phyloP scores from a whole-genome alignment of 1,140 invertebrate species.

The Portunus trituberculatus region DNA sequence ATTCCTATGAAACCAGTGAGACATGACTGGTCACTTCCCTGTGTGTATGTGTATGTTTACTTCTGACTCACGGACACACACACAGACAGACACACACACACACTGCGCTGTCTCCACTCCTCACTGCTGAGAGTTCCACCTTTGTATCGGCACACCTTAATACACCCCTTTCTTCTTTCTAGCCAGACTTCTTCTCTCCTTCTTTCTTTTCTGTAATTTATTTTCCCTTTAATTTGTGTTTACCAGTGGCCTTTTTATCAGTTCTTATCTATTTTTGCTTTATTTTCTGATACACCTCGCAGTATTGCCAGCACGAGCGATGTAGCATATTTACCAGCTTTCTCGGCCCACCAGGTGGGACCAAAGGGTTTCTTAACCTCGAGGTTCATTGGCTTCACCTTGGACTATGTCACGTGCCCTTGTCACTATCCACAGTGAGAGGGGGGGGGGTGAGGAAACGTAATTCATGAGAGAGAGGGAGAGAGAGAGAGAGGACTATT shows the following conservation, averaged over 20 bases:
- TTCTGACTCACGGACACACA: background rate
- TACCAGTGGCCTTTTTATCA: too few species aligned
- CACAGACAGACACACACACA: too few species aligned
- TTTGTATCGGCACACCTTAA: background rate
- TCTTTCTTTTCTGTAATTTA: too few species aligned
- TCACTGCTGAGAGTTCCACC: background rate
- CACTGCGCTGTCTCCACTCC: background rate
- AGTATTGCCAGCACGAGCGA: background rate
- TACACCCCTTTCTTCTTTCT: background rate
- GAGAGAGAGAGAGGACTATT: background rate
- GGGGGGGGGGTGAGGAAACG: too few species aligned
- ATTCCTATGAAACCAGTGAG: conserved; percentile 89
- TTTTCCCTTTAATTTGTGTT: too few species aligned
- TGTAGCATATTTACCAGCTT: background rate
- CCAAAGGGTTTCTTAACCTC: background rate
- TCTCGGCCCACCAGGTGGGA: background rate
- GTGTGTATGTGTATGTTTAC: too few species aligned
- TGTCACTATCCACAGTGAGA: background rate
- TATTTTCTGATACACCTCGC: too few species aligned
- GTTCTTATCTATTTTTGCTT: too few species aligned
- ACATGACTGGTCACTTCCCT: conserved; percentile 81
- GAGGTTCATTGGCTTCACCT: background rate
- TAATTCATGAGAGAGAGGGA: background rate
- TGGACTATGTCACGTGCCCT: too few species aligned
- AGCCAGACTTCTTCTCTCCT: background rate